Conservation (phyloP, 1,140 invertebrate species). For the Pseudomyrmex flavicornis region DNA sequence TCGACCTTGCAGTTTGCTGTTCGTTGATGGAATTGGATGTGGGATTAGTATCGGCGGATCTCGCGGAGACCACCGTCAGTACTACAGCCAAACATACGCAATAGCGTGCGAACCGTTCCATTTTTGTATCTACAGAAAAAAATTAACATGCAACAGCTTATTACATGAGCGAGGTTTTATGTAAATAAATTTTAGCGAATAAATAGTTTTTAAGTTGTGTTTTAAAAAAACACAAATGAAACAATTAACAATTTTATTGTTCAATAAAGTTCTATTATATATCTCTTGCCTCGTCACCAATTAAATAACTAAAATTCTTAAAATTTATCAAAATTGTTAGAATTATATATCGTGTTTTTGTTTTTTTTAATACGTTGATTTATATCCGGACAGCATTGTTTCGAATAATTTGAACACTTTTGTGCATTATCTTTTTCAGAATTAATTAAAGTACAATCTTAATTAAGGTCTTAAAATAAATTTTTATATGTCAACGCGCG, state of each 20-base stretch:
- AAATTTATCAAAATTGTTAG: neutral
- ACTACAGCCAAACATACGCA: conserved; percentile 80
- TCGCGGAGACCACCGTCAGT: conserved; percentile 79
- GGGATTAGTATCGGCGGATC: conserved; percentile 83
- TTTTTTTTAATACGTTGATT: neutral
- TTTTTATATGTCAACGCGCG: neutral
- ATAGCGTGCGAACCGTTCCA: conserved; percentile 74
- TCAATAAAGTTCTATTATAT: no score
- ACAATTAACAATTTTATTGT: no score
- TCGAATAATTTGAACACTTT: conserved; percentile 1
- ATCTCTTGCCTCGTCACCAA: neutral
- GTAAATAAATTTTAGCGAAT: no score
- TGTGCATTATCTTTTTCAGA: neutral
- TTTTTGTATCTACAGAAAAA: conserved; percentile 74
- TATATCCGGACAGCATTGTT: neutral
- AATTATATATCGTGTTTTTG: neutral
- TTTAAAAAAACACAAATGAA: no score
- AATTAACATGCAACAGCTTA: neutral
- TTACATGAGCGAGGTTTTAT: neutral
- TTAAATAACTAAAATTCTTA: neutral
- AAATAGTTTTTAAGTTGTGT: no score
- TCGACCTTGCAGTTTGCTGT: conserved; percentile 77
- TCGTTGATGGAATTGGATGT: conserved; percentile 84
- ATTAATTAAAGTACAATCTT: neutral
- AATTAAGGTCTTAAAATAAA: neutral